Percentiles rank a stretch among this genome's conserved stretches.
Evolutionary conservation across 2,888 invertebrate genomes (phyloP).

Genomic region (Amiota communis): DNA sequence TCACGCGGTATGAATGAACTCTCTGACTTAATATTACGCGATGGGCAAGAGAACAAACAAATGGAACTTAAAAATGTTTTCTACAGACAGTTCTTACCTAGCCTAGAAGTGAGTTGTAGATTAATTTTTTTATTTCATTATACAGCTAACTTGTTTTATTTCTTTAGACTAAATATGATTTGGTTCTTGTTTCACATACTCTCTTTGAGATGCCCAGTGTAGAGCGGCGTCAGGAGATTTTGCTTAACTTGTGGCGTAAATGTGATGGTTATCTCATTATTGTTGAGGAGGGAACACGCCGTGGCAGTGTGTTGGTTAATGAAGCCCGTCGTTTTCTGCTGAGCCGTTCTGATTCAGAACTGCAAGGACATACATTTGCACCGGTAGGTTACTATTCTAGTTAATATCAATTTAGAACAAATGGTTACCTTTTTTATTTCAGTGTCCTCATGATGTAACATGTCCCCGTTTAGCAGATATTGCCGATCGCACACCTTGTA

Average conservation of each 20-base stretch:
- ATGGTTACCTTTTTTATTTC: slow-evolving; percentile 25
- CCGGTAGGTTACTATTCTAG: slow-evolving; percentile 77
- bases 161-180: slow-evolving; percentile 79
- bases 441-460: slow-evolving; percentile 86
- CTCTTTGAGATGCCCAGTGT: slow-evolving; percentile 85
- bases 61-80: slow-evolving; percentile 78
- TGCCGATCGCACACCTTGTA: slow-evolving; percentile 82
- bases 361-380: slow-evolving; percentile 80
- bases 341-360: slow-evolving; percentile 71
- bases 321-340: slow-evolving; percentile 90
- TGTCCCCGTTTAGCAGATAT: slow-evolving; percentile 80
- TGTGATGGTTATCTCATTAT: slow-evolving; percentile 87
- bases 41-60: slow-evolving; percentile 78
- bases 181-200: slow-evolving; percentile 86
- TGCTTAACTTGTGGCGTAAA: slow-evolving; percentile 89
- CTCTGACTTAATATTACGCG: slow-evolving; percentile 80
- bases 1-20: slow-evolving; percentile 88
- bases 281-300: slow-evolving; percentile 87
- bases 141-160: neutral
- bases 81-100: slow-evolving; percentile 88
- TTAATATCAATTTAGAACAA: slow-evolving; percentile 1
- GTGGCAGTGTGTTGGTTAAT: slow-evolving; percentile 86
- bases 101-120: slow-evolving; percentile 63
- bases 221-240: slow-evolving; percentile 79
- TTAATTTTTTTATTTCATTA: neutral